Percentiles rank a stretch among this genome's conserved stretches.
phyloP scores from a whole-genome alignment of 2,113 vertebrate genomes.

The Chamaetylas fuelleborni region DNA sequence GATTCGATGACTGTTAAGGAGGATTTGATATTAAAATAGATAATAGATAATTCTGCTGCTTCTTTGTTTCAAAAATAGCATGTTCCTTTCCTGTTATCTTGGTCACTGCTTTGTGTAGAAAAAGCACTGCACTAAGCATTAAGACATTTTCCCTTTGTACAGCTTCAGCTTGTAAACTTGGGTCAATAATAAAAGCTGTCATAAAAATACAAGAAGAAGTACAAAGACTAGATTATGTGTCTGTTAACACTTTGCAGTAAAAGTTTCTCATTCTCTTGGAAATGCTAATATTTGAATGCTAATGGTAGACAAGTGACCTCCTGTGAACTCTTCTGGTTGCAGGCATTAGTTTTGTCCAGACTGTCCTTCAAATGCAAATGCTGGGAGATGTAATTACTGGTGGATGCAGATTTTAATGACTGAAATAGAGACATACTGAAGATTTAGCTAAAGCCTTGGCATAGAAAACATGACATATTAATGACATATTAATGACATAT shows the following conservation, averaged over 20 bases:
- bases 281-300: neutral
- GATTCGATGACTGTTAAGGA: neutral
- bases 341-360: neutral
- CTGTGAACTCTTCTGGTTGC: neutral
- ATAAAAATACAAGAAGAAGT: neutral
- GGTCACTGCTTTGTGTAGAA: fast-evolving
- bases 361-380: neutral
- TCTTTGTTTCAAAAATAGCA: neutral
- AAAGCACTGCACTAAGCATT: neutral
- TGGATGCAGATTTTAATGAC: neutral
- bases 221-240: neutral
- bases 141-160: neutral
- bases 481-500: neutral
- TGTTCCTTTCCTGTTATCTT: neutral
- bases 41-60: neutral
- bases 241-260: neutral
- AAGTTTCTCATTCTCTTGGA: neutral
- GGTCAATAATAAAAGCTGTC: neutral
- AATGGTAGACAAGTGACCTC: neutral
- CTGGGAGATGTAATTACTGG: neutral
- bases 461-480: neutral
- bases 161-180: neutral
- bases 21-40: constrained; percentile 9
- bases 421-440: neutral
- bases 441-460: neutral